phyloP scores from a whole-genome alignment of 2,113 vertebrate species.

The Carollia perspicillata region DNA sequence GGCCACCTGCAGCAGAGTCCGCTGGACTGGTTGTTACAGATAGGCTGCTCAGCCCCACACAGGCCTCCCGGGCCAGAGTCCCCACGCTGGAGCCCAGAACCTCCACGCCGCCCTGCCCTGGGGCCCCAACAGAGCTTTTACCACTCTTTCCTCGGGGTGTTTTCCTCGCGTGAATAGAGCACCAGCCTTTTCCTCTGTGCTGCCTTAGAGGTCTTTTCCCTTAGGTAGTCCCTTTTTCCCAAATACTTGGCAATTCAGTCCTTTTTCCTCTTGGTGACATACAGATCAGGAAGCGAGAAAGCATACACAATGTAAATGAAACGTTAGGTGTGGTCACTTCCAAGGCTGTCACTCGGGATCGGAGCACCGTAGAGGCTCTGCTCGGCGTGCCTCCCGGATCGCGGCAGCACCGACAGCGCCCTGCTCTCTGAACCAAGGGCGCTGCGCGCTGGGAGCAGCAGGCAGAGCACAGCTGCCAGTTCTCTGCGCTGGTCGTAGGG shows the following conservation, averaged over 20 bases:
- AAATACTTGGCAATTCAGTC: background rate
- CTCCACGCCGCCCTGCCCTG: fast-evolving
- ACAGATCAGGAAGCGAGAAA: background rate
- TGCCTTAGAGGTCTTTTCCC: background rate
- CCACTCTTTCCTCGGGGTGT: background rate
- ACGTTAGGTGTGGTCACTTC: background rate
- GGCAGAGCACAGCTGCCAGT: background rate
- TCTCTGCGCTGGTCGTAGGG: background rate
- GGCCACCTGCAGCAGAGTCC: background rate
- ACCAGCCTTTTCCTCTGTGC: background rate
- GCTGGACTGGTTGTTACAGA: background rate
- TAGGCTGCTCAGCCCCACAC: background rate
- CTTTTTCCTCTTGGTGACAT: background rate
- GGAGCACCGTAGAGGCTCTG: background rate
- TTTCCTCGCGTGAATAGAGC: background rate
- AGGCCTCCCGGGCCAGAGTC: background rate
- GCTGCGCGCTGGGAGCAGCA: background rate
- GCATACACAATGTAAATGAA: background rate
- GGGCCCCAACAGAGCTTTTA: background rate
- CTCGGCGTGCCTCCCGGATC: background rate
- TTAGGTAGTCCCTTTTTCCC: background rate
- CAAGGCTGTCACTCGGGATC: background rate
- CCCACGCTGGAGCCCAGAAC: background rate
- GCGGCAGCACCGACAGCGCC: too few species aligned
- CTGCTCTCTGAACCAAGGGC: background rate